Conservation (phyloP, 2,888 invertebrate genomes). For the Nipponacmea schrenckii region DNA sequence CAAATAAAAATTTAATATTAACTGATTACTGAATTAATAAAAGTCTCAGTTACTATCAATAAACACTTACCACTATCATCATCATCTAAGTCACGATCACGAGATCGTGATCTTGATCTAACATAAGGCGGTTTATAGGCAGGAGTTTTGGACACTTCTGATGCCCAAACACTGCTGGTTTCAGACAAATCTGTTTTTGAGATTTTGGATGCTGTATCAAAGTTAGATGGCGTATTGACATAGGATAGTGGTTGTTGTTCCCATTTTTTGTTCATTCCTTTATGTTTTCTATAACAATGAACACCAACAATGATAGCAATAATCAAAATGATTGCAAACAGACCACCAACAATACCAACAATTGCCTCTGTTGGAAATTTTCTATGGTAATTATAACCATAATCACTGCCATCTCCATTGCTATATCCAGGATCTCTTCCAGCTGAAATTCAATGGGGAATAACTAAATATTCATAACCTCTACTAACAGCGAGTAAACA, state of each 20-base stretch:
- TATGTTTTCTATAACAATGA: conserved; percentile 42
- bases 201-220: conserved; percentile 35
- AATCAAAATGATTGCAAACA: conserved; percentile 37
- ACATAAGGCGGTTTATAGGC: not conserved
- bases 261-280: conserved; percentile 38
- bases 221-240: conserved; percentile 37
- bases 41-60: too few relatives aligned
- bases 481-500: too few relatives aligned
- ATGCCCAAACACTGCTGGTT: conserved; percentile 31
- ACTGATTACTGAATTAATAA: too few relatives aligned
- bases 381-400: conserved; percentile 37
- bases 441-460: conserved; percentile 4
- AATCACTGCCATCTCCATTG: conserved; percentile 41
- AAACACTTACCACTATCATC: not conserved
- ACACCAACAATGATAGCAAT: conserved; percentile 39
- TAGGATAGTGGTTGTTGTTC: conserved; percentile 42
- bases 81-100: not conserved
- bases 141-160: conserved; percentile 34
- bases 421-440: conserved; percentile 30
- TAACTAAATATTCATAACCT: not conserved
- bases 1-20: too few relatives aligned
- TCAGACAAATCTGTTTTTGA: conserved; percentile 8
- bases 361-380: conserved; percentile 39
- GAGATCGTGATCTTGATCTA: not conserved
- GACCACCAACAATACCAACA: conserved; percentile 38